phyloP scores from a whole-genome alignment of 2,797 vertebrate genomes.

The Myotis daubentonii region DNA sequence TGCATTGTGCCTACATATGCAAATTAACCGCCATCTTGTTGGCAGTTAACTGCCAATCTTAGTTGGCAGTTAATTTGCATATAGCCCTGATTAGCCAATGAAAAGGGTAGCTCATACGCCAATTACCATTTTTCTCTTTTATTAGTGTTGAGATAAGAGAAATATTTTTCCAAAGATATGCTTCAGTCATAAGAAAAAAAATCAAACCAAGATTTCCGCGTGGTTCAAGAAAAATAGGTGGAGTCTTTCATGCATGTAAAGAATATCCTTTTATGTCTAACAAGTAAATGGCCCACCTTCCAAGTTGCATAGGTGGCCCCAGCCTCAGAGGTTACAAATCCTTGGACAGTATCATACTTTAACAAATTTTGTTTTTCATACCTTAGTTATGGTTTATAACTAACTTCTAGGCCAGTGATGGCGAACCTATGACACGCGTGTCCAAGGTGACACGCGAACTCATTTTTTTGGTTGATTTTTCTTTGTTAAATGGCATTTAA shows the following conservation, averaged over 20 bases:
- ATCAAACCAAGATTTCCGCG: neutral
- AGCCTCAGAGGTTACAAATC: neutral
- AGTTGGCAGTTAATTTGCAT: too few species aligned
- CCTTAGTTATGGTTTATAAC: neutral
- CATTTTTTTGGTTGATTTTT: too few species aligned
- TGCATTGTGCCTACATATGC: too few species aligned
- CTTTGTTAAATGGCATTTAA: too few species aligned
- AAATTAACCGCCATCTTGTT: too few species aligned
- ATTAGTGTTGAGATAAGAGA: too few species aligned
- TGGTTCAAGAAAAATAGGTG: slow-evolving; percentile 5
- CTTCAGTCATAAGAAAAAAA: slow-evolving; percentile 9
- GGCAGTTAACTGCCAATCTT: too few species aligned
- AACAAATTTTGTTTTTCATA: neutral
- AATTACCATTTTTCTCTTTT: too few species aligned
- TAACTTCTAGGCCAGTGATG: neutral
- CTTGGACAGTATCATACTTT: neutral
- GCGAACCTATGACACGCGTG: too few species aligned
- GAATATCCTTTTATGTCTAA: neutral
- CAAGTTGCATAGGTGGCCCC: neutral
- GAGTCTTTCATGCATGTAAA: neutral
- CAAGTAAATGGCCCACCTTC: neutral
- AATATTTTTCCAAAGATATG: neutral
- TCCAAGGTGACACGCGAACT: too few species aligned
- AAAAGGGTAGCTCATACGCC: too few species aligned
- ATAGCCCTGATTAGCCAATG: too few species aligned